Base-by-base conservation (phyloP, 2,113 vertebrate species). In the Chamaea fasciata region DNA sequence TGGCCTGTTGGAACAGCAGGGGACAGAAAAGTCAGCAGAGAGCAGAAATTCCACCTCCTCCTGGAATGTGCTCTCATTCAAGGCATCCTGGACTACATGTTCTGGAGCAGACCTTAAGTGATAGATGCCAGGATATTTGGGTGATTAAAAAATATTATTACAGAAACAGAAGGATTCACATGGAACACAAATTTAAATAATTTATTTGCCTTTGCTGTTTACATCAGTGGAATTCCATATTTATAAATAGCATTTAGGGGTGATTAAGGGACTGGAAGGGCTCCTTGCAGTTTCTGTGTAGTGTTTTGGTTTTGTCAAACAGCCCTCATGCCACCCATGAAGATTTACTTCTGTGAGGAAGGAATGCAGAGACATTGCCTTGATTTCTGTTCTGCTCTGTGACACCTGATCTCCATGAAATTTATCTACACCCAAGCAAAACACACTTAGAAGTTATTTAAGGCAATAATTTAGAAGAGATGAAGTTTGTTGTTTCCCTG, bases 221-320 rank as follows among this genome's bases (percentile, higher is more conserved):
- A 7, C 28, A 15, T 44, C 49, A 64, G 21, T 44, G 2, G 15
- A 65, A 62, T 64, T 84, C 10, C 31, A 22, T 6, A 15, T 22
- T 46, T 28, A 39, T 65, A 30, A 44, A 13, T 11, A 14, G 10
- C 6, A 21, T 41, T 64, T 70, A 53, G 31, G 35, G 27, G 26
- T 46, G 64, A 41, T 42, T 47, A 42, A 81, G 65, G 42, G 79
- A 15, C 22, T 83, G n/a, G 31, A 60, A 60, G 31, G 46, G 1
- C 3, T 92, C 23, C n/a, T 73, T 5, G 8, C 1, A 0, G 0
- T 5, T 83, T 81, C 26, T 77, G 6, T 60, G 14, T 10, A 22
- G 30, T 35, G 10, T n/a, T 71, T 82, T 74, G 42, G 5, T 26
- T 67, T 52, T 73, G 15, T 37, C 44, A 70, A 44, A 39, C 44